Percentiles rank a stretch among this genome's conserved stretches.
Evolutionary conservation across 2,888 invertebrate species (phyloP).

Genomic region (Epistrophe eligans): DNA sequence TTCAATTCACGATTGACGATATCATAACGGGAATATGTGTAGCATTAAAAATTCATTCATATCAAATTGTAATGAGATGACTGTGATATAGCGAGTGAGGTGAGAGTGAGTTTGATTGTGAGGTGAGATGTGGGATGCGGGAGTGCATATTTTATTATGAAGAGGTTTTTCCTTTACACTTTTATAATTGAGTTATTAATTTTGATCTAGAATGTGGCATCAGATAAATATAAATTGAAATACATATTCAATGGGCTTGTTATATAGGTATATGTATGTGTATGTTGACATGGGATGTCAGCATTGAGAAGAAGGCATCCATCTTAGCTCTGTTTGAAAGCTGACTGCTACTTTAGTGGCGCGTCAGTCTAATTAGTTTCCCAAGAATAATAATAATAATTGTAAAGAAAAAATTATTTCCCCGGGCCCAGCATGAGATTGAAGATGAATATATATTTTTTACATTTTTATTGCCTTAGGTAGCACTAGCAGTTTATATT

Average conservation of each 20-base stretch:
- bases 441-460: slow-evolving; percentile 12
- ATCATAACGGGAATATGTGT: slow-evolving; percentile 39
- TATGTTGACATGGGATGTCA: neutral
- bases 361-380: slow-evolving; percentile 63
- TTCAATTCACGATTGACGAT: slow-evolving; percentile 61
- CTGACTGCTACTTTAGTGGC: slow-evolving; percentile 25
- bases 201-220: slow-evolving; percentile 37
- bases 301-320: neutral
- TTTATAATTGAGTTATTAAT: slow-evolving; percentile 53
- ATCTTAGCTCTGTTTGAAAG: slow-evolving; percentile 1
- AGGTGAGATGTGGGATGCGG: neutral
- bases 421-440: slow-evolving; percentile 40
- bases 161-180: slow-evolving; percentile 19
- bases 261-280: too few species aligned
- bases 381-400: slow-evolving; percentile 45
- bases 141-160: neutral
- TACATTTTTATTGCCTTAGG: neutral
- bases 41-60: slow-evolving; percentile 60
- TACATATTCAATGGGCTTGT: slow-evolving; percentile 4
- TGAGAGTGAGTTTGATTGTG: neutral
- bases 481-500: neutral
- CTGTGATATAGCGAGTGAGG: slow-evolving; percentile 2
- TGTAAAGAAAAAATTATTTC: neutral
- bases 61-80: slow-evolving; percentile 48
- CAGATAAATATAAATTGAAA: slow-evolving; percentile 20